phyloP scores from a whole-genome alignment of 2,888 invertebrate species.

The Tenodera sinensis region DNA sequence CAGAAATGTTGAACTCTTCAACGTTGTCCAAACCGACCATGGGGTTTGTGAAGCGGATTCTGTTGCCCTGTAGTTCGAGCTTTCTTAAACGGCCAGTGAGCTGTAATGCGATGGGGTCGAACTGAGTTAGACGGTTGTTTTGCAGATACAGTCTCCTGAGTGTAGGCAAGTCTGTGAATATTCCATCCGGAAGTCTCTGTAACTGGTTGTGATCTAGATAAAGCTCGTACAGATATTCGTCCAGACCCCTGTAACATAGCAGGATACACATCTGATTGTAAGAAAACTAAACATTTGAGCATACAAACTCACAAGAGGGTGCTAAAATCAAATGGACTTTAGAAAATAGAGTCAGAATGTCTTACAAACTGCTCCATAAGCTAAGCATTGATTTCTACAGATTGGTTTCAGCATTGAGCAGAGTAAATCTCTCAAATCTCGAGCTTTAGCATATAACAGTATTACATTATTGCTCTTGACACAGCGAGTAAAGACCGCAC shows the following conservation, averaged over 20 bases:
- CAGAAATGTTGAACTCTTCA: background rate
- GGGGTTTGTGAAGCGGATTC: background rate
- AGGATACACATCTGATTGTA: too few relatives aligned
- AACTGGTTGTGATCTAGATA: background rate
- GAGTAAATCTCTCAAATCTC: too few relatives aligned
- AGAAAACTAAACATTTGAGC: too few relatives aligned
- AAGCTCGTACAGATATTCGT: background rate
- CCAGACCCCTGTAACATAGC: background rate
- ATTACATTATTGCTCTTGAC: too few relatives aligned
- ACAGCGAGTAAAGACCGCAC: too few relatives aligned
- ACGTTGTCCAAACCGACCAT: background rate
- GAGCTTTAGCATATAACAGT: too few relatives aligned
- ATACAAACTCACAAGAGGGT: too few relatives aligned
- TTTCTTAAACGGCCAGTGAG: background rate
- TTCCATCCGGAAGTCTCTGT: background rate
- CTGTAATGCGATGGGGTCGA: background rate
- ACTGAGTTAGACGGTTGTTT: background rate
- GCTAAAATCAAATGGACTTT: too few relatives aligned
- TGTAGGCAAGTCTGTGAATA: background rate
- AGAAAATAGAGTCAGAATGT: too few relatives aligned
- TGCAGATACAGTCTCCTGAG: background rate
- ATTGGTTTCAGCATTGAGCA: too few relatives aligned
- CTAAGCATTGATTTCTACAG: too few relatives aligned
- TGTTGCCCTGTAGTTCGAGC: background rate
- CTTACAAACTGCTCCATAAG: too few relatives aligned